Conservation (phyloP, 2,888 invertebrate genomes). For the Pherbina coryleti region DNA sequence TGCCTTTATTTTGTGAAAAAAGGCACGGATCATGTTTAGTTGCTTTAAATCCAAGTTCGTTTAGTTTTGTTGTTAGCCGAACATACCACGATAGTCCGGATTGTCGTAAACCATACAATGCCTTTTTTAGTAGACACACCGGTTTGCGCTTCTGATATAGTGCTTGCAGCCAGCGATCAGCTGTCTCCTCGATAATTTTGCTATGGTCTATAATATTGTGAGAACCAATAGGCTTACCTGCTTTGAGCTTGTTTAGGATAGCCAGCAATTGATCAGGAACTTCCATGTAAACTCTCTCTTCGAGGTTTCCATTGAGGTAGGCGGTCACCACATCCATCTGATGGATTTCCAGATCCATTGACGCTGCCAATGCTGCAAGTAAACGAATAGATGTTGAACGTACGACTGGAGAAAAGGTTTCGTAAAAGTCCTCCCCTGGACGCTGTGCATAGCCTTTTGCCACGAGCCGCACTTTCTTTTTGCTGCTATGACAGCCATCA, state of each 20-base stretch:
- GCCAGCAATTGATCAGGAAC: constrained; percentile 23
- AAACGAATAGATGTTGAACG: no score
- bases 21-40: no score
- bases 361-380: no score
- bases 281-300: constrained; percentile 27
- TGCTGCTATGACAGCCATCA: no score
- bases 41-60: constrained; percentile 38
- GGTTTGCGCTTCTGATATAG: constrained; percentile 22
- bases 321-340: constrained; percentile 46
- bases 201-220: constrained; percentile 10
- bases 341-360: constrained; percentile 39
- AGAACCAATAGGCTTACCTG: no score
- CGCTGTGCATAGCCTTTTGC: no score
- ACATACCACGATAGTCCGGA: constrained; percentile 43
- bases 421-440: no score
- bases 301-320: constrained; percentile 37
- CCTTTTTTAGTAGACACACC: constrained; percentile 42
- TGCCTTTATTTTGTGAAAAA: no score
- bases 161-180: constrained; percentile 33
- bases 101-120: constrained; percentile 43
- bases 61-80: constrained; percentile 33
- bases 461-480: no score
- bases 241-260: constrained; percentile 14
- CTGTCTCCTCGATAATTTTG: background rate
- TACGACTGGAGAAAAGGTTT: no score